Base-by-base conservation (phyloP, 2,113 vertebrate species). In the Asarcornis scutulata region DNA sequence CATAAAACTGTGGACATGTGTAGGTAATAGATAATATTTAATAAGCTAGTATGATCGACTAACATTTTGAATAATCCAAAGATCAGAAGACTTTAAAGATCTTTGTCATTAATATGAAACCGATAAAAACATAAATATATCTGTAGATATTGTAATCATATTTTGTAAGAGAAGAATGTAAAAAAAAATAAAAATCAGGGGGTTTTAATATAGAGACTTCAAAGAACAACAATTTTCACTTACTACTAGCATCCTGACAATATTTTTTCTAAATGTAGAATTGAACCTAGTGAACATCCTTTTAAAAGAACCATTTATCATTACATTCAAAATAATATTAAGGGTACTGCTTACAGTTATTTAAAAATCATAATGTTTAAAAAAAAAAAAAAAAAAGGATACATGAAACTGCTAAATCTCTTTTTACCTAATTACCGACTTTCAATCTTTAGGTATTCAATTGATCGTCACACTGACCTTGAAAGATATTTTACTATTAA, bases 401-500 rank as follows among this genome's bases (percentile, higher is more conserved):
- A 55, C 85, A 91, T 46, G 31, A 94, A 97, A 73, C 67, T 79
- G 26, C 44, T 42, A 75, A 42, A 22, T 86, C 87, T 74, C 69
- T 89, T 77, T 96, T 84, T 29, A 40, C 96, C 77, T 98, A 97
- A 98, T 97, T 93, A 87, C 62, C 60, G 88, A 72, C 78, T 97
- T 97, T 95, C 68, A 95, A 96, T 97, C 89, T 80, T 96, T 96
- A 99, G 99, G 95, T 99, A 99, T 97, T 98, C 98, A 94, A 99
- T 99, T 85, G 99, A 99, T 95, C 99, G 98, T 64, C 99, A 99
- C 93, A 99, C 99, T 46, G 98, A 99, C 94, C 98, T 99, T 32
- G 99, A 99, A 95, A 98, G 99, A 97, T 99, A 98, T 95, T 99
- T 99, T 97, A 98, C 96, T 87, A 98, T 99, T 93, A 98, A 98